A percentile compares a stretch with the other conserved stretches of the same genome.
Conservation (phyloP, 2,797 vertebrate species). For the Anableps anableps region DNA sequence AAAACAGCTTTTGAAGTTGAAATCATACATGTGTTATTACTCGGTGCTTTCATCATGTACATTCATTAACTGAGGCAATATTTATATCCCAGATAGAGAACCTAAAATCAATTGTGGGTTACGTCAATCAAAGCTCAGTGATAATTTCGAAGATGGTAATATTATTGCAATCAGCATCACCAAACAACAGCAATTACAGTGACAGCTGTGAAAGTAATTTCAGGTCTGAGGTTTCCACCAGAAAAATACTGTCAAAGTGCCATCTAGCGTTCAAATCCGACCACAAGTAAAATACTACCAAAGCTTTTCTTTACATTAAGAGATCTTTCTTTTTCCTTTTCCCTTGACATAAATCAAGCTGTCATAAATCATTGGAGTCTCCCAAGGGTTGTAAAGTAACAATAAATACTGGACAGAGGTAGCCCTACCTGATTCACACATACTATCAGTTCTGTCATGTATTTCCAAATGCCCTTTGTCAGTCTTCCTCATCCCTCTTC, state of each 20-base stretch:
- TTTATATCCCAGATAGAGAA: conserved; percentile 33
- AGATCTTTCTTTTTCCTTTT: conserved; percentile 2
- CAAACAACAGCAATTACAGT: conserved; percentile 48
- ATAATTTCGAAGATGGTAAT: conserved; percentile 33
- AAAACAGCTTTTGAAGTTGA: conserved; percentile 2
- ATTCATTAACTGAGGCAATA: background rate
- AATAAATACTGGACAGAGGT: conserved; percentile 15
- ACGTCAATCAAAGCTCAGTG: conserved; percentile 40
- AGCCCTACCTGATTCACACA: conserved; percentile 15
- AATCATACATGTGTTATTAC: conserved; percentile 3
- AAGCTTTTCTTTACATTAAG: background rate
- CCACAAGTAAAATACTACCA: background rate
- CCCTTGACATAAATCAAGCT: background rate
- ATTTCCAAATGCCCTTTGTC: conserved; percentile 25
- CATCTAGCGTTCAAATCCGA: conserved; percentile 59
- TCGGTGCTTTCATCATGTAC: conserved; percentile 7
- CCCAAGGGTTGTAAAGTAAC: background rate
- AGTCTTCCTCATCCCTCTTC: conserved; percentile 8
- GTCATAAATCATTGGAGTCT: conserved; percentile 14
- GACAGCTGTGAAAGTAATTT: conserved; percentile 17
- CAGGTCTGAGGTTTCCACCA: background rate
- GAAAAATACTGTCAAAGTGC: conserved; percentile 56
- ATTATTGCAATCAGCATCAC: conserved; percentile 33
- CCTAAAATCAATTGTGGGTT: conserved; percentile 33
- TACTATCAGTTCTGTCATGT: conserved; percentile 24